Evolutionary conservation across 2,888 invertebrate species (phyloP), one percentile per base, ranked within the genome.

Genomic region (Zygaena filipendulae): DNA sequence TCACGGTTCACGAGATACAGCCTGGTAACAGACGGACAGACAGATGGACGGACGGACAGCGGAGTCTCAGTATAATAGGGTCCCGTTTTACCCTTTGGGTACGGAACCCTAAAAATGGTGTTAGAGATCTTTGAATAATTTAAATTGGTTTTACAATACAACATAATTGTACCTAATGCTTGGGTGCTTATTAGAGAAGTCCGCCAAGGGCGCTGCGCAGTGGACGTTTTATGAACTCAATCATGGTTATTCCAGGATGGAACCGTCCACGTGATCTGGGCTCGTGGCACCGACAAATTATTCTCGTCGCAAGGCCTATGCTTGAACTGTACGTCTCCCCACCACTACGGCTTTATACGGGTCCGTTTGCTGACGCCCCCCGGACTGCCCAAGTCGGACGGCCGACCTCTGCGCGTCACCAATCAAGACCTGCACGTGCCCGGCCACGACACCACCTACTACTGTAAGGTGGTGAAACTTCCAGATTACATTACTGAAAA

Each of bases 391-490:
- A 49, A 50, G n/a, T 45, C 56, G 0, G 39, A 82, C 12, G 75
- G 86, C 0, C 82, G 83, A 55, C 64, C 80, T 32, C 61, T 89
- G 13, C 83, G 85, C 32, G 69, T 93, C 12, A 69, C 83, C 1
- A 82, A 87, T 11, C 74, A 87, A 28, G 70, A 84, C 24, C 84
- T 92, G 1, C 69, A 84, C 34, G 88, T 99, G 3, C 97, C 97
- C 0, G 77, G 81, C 2, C 80, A 68, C 7, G 97, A 97, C 47
- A 99, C 99, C 0, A 97, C 97, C 0, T 99, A 99, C 57, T 99
- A 98, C 97, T 99, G 98, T 58, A 88, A 89, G 34, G 85, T 96
- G 3, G 84, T 90, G 27, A 88, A 87, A 51, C 63, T 99, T 8
- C 93, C 95, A 0, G 77, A 85, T 4, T 77, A 82, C 30, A 71